Conservation (phyloP, 2,797 vertebrate genomes). For the Sitta carolinensis region DNA sequence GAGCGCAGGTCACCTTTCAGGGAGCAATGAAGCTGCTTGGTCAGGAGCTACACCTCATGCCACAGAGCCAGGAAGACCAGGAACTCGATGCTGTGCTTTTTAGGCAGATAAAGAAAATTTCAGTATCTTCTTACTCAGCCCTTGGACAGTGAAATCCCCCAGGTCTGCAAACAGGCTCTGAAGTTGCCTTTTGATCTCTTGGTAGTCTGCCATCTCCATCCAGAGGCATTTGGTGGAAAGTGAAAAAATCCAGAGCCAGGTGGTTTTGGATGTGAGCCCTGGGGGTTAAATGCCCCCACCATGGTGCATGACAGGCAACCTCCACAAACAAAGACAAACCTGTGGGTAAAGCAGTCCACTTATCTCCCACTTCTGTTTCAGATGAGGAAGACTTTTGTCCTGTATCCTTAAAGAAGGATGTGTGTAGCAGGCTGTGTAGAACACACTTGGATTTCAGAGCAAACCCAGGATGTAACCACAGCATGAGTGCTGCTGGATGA, state of each 20-base stretch:
- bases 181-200: background rate
- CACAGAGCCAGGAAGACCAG: background rate
- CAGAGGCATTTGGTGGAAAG: background rate
- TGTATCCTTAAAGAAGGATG: background rate
- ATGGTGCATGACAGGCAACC: accelerated
- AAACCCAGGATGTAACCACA: background rate
- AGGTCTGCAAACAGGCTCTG: background rate
- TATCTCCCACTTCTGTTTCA: background rate
- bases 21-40: accelerated
- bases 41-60: background rate
- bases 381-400: background rate
- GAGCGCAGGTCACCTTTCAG: background rate
- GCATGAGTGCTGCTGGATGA: background rate
- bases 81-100: background rate
- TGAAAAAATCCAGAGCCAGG: background rate
- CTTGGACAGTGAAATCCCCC: background rate
- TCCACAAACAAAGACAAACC: background rate
- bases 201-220: background rate
- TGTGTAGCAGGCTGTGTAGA: background rate
- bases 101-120: background rate
- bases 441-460: background rate
- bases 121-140: background rate
- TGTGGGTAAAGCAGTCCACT: background rate
- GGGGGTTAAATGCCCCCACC: background rate
- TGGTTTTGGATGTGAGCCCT: background rate